Base-by-base conservation (phyloP, 1,140 invertebrate genomes). In the Drosophila arawakana region DNA sequence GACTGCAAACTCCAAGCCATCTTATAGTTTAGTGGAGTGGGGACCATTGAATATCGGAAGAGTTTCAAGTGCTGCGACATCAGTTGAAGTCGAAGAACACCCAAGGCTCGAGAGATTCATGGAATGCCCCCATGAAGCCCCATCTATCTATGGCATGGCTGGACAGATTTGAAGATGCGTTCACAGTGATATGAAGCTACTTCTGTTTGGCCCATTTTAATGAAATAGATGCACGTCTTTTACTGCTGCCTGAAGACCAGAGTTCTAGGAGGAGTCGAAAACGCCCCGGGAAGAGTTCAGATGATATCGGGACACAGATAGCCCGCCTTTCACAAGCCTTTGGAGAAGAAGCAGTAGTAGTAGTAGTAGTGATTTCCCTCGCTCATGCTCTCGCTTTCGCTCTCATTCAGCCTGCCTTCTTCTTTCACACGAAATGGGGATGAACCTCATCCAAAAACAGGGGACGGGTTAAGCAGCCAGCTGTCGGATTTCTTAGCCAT, bases 71-170 rank as follows among this genome's bases (percentile, higher is more conserved):
- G 49, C 39, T 65, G 39, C 47, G 68, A 66, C 41, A 63, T 55
- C 50, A 62, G 69, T 54, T 15, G 54, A 49, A 59, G 58, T 71
- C 67, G 72, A 57, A 63, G 52, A 58, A 39, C 37, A 59, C 30
- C 37, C 30, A 58, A 66, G 46, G 15, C 54, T 41, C 70, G 54
- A 68, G 35, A 67, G 62, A 67, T 54, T 54, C 50, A 37, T 35
- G 50, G 50, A 3, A 37, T 54, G 34, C 34, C 8, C n/a, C 13
- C 11, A 43, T 43, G 25, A 30, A 30, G 6, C n/a, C 41, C 41
- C 41, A 43, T 43, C 41, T n/a, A 43, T 43, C n/a, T 43, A 43
- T 43, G 41, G 11, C 4, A 43, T 43, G 41, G 41, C n/a, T 43
- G 41, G 41, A 13, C 9, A 18, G 7, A 49, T 8, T 13, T 49